A percentile compares a stretch with the other conserved stretches of the same genome.
phyloP scores from a whole-genome alignment of 2,113 vertebrate genomes.

The Thomomys bottae region DNA sequence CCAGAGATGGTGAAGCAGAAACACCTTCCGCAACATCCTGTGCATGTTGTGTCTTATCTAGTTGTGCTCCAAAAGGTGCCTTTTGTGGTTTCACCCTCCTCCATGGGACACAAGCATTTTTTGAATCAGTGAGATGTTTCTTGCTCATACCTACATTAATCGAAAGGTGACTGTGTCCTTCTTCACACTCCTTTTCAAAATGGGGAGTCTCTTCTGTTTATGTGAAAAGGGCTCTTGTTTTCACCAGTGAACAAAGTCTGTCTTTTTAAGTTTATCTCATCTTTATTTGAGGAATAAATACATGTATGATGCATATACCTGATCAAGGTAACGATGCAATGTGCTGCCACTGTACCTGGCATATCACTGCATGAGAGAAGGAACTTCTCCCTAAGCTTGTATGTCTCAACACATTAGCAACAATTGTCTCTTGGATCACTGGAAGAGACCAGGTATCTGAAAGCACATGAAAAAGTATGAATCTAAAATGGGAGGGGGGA shows the following conservation, averaged over 20 bases:
- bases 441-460: neutral
- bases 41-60: neutral
- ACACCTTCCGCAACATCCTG: neutral
- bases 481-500: neutral
- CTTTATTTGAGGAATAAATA: neutral
- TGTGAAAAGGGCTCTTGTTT: neutral
- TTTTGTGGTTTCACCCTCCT: neutral
- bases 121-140: slow-evolving; percentile 1
- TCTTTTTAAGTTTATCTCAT: neutral
- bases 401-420: slow-evolving; percentile 32
- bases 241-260: neutral
- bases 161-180: neutral
- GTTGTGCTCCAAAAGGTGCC: neutral
- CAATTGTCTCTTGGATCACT: neutral
- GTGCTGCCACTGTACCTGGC: neutral
- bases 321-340: neutral
- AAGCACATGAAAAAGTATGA: neutral
- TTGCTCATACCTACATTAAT: neutral
- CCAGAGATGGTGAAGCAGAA: neutral
- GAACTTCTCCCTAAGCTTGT: slow-evolving; percentile 57
- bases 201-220: neutral
- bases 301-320: neutral
- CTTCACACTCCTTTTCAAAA: neutral
- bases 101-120: neutral
- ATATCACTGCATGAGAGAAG: neutral